A percentile compares a stretch with the other conserved stretches of the same genome.
Evolutionary conservation across 2,888 invertebrate genomes (phyloP).

Genomic region (Sarcophaga subvicina): DNA sequence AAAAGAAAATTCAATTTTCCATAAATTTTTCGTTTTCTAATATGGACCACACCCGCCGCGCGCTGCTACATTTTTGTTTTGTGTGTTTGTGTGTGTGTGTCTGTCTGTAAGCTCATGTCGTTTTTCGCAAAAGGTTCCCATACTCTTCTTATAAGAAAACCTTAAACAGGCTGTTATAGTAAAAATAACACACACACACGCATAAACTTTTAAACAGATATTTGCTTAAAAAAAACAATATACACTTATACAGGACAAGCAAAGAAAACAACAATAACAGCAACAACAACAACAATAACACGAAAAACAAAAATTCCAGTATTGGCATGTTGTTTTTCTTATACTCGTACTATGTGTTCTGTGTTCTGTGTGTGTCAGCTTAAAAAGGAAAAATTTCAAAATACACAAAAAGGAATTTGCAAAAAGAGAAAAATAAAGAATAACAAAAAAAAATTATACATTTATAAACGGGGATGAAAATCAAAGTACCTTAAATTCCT

Average conservation of each 20-base stretch:
- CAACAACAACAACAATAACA: slow-evolving; percentile 16
- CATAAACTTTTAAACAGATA: slow-evolving; percentile 1
- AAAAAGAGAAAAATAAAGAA: slow-evolving; percentile 27
- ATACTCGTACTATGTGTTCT: slow-evolving; percentile 26
- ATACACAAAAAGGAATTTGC: slow-evolving; percentile 60
- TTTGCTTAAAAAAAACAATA: neutral
- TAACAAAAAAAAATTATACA: neutral
- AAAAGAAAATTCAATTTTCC: slow-evolving; percentile 55
- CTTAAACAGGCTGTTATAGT: slow-evolving; percentile 50
- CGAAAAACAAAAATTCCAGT: slow-evolving; percentile 54
- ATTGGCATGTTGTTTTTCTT: slow-evolving; percentile 51
- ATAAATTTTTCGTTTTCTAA: slow-evolving; percentile 51
- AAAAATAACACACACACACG: slow-evolving; percentile 37
- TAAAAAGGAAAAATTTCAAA: slow-evolving; percentile 58
- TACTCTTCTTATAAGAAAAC: slow-evolving; percentile 68
- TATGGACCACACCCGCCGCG: slow-evolving; percentile 82
- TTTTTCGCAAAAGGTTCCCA: slow-evolving; percentile 60
- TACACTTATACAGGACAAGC: slow-evolving; percentile 28
- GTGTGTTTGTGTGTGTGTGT: slow-evolving; percentile 70
- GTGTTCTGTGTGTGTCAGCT: slow-evolving; percentile 33
- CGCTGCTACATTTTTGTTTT: slow-evolving; percentile 80
- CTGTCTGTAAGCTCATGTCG: slow-evolving; percentile 32
- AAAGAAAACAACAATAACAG: slow-evolving; percentile 31
- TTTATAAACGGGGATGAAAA: slow-evolving; percentile 46
- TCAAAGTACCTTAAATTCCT: slow-evolving; percentile 18